Base-by-base conservation (phyloP, 2,888 invertebrate genomes). In the Anodontia alba region DNA sequence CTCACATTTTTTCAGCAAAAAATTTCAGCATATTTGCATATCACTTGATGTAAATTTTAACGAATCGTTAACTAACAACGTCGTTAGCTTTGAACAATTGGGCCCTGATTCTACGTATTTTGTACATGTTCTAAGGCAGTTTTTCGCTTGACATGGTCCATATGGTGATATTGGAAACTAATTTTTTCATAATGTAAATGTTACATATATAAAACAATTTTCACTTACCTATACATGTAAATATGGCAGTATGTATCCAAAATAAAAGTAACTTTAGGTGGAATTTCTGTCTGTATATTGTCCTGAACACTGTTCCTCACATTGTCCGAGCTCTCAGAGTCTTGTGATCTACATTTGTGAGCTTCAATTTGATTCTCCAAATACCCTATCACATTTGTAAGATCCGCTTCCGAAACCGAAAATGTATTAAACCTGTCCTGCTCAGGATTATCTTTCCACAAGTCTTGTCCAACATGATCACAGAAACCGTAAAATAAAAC, bases 241-340 rank as follows among this genome's bases (percentile, higher is more conserved):
- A 93, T 92, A 79, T 90, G 90, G 79, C 92, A 92, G 86, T 92
- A 92, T 23, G 90, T 90, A 80, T 93, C 92, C 83, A 93, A 81
- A 49, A 92, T 90, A 79, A 92, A 91, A 1, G 90, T 90, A 29
- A 93, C 89, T 80, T 91, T 88, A n/a, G 89, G 87, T 8, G 92
- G 88, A 43, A 91, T 84, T 23, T 86, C 84, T 38, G 86, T 84
- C 71, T 84, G 82, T 15, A 81, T 33, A 51, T 83, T 84, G 77
- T 88, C 87, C 23, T 87, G 86, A 31, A 82, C 78, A 77, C 82
- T 72, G 67, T 87, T 87, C 72, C 83, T 78, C 26, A 89, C 78
- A 83, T 85, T 82, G 42, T 87, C 88, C n/a, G 90, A 83, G 57
- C 75, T 72, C 70, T 87, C 87, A 0, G 70, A 66, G 51, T 74